These are phyloP conservation scores for Conus betulinus DNA, from an alignment of 1,140 invertebrate genomes.

Conservation along the genomic window DNA sequence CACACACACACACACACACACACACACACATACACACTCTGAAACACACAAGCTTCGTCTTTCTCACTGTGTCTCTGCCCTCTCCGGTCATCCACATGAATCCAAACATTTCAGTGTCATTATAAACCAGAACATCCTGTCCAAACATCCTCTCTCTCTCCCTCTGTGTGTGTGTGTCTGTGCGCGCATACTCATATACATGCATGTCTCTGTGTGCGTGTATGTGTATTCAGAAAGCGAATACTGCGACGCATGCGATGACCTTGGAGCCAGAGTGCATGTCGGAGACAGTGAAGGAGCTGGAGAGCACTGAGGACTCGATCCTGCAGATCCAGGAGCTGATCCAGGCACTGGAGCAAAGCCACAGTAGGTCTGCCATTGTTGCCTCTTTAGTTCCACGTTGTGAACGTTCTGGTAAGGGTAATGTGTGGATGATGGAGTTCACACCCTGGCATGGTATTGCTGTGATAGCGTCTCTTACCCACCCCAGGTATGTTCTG, in stretches of 20 bases:
- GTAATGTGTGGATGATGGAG: too few species aligned
- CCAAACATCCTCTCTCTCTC: neutral
- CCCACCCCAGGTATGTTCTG: too few species aligned
- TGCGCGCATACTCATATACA: too few species aligned
- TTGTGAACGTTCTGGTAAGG: too few species aligned
- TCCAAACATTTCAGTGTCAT: too few species aligned
- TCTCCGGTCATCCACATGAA: too few species aligned
- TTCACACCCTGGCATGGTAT: too few species aligned
- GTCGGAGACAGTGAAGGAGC: slow-evolving; percentile 41
- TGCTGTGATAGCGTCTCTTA: too few species aligned
- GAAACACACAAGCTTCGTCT: neutral
- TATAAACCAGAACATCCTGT: neutral
- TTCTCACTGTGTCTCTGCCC: neutral
- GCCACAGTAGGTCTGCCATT: neutral
- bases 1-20: too few species aligned
- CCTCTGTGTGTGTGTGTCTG: too few species aligned
- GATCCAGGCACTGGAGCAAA: neutral
- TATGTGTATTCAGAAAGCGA: slow-evolving; percentile 42
- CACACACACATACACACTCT: too few species aligned
- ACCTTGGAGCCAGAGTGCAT: slow-evolving; percentile 33
- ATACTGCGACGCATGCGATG: slow-evolving; percentile 50
- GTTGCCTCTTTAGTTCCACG: too few species aligned
- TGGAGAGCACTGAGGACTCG: slow-evolving; percentile 48
- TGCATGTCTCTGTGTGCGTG: neutral
- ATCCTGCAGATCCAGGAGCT: slow-evolving; percentile 36